phyloP scores from a whole-genome alignment of 92 coral and sea anemone genomes.

The Epizoanthus ramosus region DNA sequence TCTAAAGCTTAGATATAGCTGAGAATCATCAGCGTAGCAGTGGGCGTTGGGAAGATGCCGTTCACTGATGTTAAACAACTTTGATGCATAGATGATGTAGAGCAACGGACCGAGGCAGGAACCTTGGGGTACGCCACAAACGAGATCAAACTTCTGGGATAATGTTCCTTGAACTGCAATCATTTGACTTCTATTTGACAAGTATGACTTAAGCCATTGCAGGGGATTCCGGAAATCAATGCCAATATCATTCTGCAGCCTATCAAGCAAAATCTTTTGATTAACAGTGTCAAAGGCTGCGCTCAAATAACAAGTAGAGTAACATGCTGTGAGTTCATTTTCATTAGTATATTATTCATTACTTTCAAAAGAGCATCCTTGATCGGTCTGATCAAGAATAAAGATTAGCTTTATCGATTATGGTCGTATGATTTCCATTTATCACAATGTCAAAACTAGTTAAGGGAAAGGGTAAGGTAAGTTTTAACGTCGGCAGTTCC shows the following conservation, averaged over 20 bases:
- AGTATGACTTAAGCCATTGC: conserved; percentile 49
- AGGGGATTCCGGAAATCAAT: conserved; percentile 46
- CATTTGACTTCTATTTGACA: conserved; percentile 46
- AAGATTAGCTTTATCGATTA: too few relatives aligned
- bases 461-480: too few relatives aligned
- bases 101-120: conserved; percentile 45
- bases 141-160: conserved; percentile 28
- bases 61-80: neutral
- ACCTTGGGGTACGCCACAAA: conserved; percentile 39
- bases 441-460: too few relatives aligned
- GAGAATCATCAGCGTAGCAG: conserved; percentile 12
- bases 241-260: conserved; percentile 41
- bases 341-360: too few relatives aligned
- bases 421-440: too few relatives aligned
- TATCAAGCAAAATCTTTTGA: conserved; percentile 5
- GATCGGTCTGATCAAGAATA: too few relatives aligned
- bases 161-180: conserved; percentile 47
- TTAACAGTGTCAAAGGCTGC: neutral
- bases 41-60: conserved; percentile 15
- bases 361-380: neutral
- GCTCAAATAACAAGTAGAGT: neutral
- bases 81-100: neutral
- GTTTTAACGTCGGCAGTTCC: too few relatives aligned
- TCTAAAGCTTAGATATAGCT: conserved; percentile 21
- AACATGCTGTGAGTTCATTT: too few relatives aligned